Base-by-base conservation (phyloP, 2,113 vertebrate species). In the Cephalopterus ornatus region DNA sequence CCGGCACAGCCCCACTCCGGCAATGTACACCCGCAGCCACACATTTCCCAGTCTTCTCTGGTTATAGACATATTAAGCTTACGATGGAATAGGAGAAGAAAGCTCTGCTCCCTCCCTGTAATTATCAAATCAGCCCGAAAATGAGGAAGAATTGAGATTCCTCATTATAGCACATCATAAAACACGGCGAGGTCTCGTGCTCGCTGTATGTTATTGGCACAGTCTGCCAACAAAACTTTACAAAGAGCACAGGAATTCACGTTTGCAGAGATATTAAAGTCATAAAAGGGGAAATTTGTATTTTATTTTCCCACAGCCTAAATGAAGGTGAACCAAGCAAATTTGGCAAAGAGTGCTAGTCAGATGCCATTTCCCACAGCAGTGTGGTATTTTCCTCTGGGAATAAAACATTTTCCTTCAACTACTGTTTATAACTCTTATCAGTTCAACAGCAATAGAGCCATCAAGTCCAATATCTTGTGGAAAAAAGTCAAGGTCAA, bases 351-450 rank as follows among this genome's bases (percentile, higher is more conserved):
- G 82, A 94, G 76, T 33, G 39, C 98, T 96, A 87, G 88, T 96
- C 96, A 97, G 95, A 95, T 97, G 96, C 94, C 96, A 97, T 98
- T 99, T 99, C 99, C 98, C 98, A 98, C 98, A 98, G 98, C 97
- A 98, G 98, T 68, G 91, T 97, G 90, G 89, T 82, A 97, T 97
- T 98, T 98, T 97, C 93, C 97, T 98, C 98, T 99, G 99, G 98
- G 99, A 99, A 99, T 98, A 98, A 98, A 98, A 97, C 97, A 98
- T 99, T 99, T 99, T 98, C 98, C 98, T 98, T 98, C 98, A 97
- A 97, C 97, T 97, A 96, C 98, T 98, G 98, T 98, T 98, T 98
- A 97, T 98, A 98, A 98, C 97, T 96, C 98, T 99, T 98, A 99
- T 99, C 98, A 98, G 98, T 93, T 95, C 89, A 96, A 95, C 95